Base-by-base conservation (phyloP, 1,140 invertebrate species). In the Oncopodura yosiiana region DNA sequence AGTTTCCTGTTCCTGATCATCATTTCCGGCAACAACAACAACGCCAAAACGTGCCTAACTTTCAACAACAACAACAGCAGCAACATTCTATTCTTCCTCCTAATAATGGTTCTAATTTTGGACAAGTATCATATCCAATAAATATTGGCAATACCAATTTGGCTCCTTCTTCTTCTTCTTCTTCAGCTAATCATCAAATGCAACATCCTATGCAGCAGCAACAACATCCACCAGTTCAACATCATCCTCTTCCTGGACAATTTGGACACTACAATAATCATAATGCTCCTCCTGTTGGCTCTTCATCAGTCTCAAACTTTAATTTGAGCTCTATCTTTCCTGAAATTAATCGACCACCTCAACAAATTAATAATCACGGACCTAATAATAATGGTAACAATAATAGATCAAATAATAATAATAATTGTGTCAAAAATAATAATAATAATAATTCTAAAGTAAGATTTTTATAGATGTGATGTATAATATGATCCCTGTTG, bases 301-400 rank as follows among this genome's bases (percentile, higher is more conserved):
- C 54, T 4, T 51, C 51, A 2, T 60, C 57, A 26, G 57, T 63
- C 3, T 52, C 56, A 11, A 63, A 63, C 42, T 63, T 63, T 29
- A 63, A 63, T 38, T 43, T 63, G 16, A 60, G 57, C 34, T 55
- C 61, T 14, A 60, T 63, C 36, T 63, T 63, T 32, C 61, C 61
- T 2, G 61, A 63, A 53, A 63, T 63, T 12, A 63, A 63, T 55
- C 54, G 60, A 14, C 58, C 60, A 32, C 5, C 48, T 11, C n/a
- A 30, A 26, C 29, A 42, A 27, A 53, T 16, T 39, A 46, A 6
- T n/a, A 50, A 30, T 12, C 23, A 27, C 27, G 49, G 21, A 37
- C 2, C 2, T 51, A 24, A 42, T 50, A 26, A 27, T 38, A 30
- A 23, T n/a, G 24, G 44, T 12, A 41, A 49, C 24, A 4, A 14